phyloP scores from a whole-genome alignment of 2,113 vertebrate species.

The Notarius quadriscutis region DNA sequence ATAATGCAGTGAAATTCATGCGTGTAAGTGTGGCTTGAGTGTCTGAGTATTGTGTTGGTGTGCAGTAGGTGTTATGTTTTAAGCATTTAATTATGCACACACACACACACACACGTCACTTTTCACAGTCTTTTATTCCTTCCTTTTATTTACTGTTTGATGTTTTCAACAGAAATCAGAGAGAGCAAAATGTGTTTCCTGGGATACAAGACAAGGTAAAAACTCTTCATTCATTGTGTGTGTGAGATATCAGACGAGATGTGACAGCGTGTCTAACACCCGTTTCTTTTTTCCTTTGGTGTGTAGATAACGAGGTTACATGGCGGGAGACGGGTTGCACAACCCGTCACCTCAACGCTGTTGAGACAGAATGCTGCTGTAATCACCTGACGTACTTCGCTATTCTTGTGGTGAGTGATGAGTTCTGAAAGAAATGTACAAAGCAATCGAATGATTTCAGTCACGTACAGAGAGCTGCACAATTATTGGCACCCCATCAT shows the following conservation, averaged over 20 bases:
- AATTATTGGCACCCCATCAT: neutral
- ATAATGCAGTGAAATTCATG: neutral
- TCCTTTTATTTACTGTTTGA: neutral
- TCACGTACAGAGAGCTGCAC: neutral
- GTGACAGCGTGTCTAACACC: neutral
- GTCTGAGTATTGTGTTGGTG: neutral
- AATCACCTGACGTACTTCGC: constrained; percentile 76
- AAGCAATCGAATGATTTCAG: neutral
- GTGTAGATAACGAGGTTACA: constrained; percentile 61
- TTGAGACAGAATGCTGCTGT: constrained; percentile 68
- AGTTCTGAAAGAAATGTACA: neutral
- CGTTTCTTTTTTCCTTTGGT: neutral
- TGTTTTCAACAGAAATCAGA: constrained; percentile 58
- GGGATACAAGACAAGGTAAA: constrained; percentile 71
- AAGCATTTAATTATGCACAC: neutral
- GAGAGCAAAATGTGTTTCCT: constrained; percentile 69
- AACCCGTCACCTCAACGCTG: constrained; percentile 23
- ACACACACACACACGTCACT: no score
- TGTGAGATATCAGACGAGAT: neutral
- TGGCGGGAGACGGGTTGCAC: constrained; percentile 68
- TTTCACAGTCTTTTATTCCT: neutral
- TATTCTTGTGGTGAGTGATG: constrained; percentile 72
- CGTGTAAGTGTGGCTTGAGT: neutral
- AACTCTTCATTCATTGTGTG: neutral
- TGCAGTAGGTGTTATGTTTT: neutral